Evolutionary conservation across 2,113 vertebrate species (phyloP), one percentile per base, ranked within the genome.

Genomic region (Steatornis caripensis): DNA sequence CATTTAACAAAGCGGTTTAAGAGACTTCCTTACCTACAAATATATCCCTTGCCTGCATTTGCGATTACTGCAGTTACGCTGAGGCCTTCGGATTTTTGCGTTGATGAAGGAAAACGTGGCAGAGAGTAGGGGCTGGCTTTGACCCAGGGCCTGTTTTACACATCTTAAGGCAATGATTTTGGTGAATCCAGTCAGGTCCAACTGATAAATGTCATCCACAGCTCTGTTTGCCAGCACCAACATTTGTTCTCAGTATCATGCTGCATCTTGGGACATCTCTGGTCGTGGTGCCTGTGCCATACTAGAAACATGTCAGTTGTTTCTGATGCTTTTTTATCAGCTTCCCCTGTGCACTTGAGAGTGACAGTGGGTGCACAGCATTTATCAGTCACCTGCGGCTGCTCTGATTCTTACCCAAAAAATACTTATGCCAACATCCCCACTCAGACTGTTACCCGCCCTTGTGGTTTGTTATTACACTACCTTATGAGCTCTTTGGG

Each of bases 391-490:
- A 32, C 20, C 68, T 37, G 20, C 2, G 9, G n/a, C 48, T 26
- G 15, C 51, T 70, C 65, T 23, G 13, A 45, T 54, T 49, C 46
- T 49, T 46, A 26, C 41, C 45, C 15, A 1, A 8, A 53, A 64
- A 7, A 8, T 1, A 17, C 12, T 34, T 36, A 2, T 26, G 34
- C 19, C 55, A 17, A 7, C 11, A 3, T 34, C 17, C 34, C 23
- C 21, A 5, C 30, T 60, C 0, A 0, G 45, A 4, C 41, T 2
- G 7, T 3, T 21, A 15, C 46, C 37, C 1, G 0, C 30, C 2
- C 0, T 0, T 21, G n/a, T 19, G 48, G 21, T 23, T 48, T 48
- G 75, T 68, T 34, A 18, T 36, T 24, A 16, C 17, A 1, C 27
- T 12, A 15, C 49, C 23, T 8, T 34, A 1, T 1, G 48, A 51